Evolutionary conservation across 2,113 vertebrate genomes (phyloP), one percentile per base, ranked within the genome.

Genomic region (Hypocryptadius cinnamomeus): DNA sequence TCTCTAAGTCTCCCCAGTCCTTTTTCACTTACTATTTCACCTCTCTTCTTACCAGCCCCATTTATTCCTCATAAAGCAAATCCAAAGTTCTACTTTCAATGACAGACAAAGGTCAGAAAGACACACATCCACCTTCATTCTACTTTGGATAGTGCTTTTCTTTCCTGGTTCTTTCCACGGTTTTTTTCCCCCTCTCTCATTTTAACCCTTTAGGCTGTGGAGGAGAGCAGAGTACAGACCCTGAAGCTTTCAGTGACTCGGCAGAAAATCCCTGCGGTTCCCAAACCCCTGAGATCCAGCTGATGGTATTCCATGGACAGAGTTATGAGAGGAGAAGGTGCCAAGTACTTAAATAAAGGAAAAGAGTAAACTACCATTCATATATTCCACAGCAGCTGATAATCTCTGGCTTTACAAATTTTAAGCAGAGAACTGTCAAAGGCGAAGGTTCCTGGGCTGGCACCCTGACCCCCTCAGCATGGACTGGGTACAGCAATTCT

Each of bases 41-140:
- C 40, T 84, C 51, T 54, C 7, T 71, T 54, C 27, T 87, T 59
- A 80, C 61, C 84, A 94, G 45, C 14, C 15, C 53, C 28, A 50
- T 60, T 88, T 85, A 81, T 59, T 74, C 69, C 35, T 84, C 25
- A 54, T 54, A 35, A 90, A 90, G 56, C 39, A 74, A 90, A 90
- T 6, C 11, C 19, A n/a, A 70, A 23, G 11, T 30, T 94, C 81
- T 82, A 28, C 85, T 91, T 92, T 79, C 77, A 79, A 50, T 18
- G 47, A 78, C 71, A 92, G 73, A 63, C 50, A 77, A 50, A 65
- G 24, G 82, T 90, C 40, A 80, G 35, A 78, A 68, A 70, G 60
- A 19, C n/a, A 63, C 39, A 65, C 22, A 51, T 18, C 23, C 64
- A 51, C 61, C 28, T 88, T 40, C 53, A 47, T 42, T 60, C 60